These are phyloP conservation scores for Dendronephthya gigantea DNA, from an alignment of 64 coral and sea anemone genomes.

Conservation along the genomic window DNA sequence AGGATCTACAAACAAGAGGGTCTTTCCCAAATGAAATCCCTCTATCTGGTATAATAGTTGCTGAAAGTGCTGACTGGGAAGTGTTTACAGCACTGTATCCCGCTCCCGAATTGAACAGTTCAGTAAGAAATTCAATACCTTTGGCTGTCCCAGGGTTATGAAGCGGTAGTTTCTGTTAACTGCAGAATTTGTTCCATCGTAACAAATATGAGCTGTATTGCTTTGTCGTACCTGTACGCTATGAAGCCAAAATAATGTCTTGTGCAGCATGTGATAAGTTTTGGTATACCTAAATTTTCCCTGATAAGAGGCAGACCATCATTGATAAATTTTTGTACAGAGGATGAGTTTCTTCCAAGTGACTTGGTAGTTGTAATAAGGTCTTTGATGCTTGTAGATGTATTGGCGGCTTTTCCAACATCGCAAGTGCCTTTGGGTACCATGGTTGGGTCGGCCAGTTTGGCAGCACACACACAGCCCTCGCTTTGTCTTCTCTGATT, in stretches of 20 bases:
- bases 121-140: not conserved
- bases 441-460: slow-evolving; percentile 35
- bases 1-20: not conserved
- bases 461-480: slow-evolving; percentile 16
- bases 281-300: not conserved
- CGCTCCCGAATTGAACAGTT: not conserved
- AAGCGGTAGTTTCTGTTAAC: not conserved
- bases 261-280: not conserved
- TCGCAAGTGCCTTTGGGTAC: slow-evolving; percentile 18
- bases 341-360: not conserved
- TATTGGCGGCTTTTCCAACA: slow-evolving; percentile 6
- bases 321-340: slow-evolving; percentile 9
- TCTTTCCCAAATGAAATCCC: slow-evolving; percentile 2
- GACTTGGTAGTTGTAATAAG: not conserved
- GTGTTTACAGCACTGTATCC: not conserved
- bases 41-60: not conserved
- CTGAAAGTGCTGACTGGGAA: not conserved
- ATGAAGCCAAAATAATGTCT: slow-evolving; percentile 35
- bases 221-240: not conserved
- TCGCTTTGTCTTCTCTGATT: slow-evolving; percentile 28
- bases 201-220: slow-evolving; percentile 19
- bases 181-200: slow-evolving; percentile 19
- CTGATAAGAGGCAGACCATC: slow-evolving; percentile 1
- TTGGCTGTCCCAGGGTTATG: not conserved
- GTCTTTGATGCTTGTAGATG: not conserved